These are phyloP conservation scores for Cuculus canorus DNA, from an alignment of 2,797 vertebrate species.

Conservation along the genomic window DNA sequence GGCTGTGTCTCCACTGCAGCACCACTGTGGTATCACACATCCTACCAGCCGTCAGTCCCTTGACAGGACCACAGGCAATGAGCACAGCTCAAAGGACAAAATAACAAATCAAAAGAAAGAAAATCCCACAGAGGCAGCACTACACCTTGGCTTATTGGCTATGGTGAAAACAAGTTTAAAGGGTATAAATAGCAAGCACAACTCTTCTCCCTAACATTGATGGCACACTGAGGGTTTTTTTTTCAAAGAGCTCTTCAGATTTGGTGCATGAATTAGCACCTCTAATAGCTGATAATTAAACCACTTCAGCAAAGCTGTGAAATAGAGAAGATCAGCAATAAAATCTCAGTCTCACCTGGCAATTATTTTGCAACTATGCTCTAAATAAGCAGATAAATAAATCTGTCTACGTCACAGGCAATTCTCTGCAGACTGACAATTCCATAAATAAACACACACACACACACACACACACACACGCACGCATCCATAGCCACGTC, in stretches of 20 bases:
- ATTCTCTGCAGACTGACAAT: constrained; percentile 18
- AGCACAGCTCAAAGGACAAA: background rate
- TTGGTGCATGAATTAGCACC: constrained; percentile 70
- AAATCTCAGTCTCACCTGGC: constrained; percentile 47
- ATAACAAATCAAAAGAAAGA: background rate
- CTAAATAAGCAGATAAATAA: constrained; percentile 52
- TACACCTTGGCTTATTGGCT: background rate
- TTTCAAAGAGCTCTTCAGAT: constrained; percentile 51
- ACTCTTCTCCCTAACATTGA: background rate
- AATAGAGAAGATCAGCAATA: constrained; percentile 45
- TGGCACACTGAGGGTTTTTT: rapidly evolving
- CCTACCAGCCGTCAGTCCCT: background rate
- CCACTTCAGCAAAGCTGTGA: constrained; percentile 65
- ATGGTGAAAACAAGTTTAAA: background rate
- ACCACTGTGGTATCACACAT: background rate
- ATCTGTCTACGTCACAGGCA: constrained; percentile 31
- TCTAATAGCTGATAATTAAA: constrained; percentile 76
- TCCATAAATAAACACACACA: constrained; percentile 47
- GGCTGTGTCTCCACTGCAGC: background rate
- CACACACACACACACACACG: constrained; percentile 7
- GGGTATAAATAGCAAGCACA: background rate
- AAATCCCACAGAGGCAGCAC: background rate
- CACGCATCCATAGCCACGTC: background rate
- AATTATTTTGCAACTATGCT: constrained; percentile 55
- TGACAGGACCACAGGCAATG: background rate